Evolutionary conservation across 64 coral and sea anemone species (phyloP).

Genomic region (Cladopsammia gracilis): DNA sequence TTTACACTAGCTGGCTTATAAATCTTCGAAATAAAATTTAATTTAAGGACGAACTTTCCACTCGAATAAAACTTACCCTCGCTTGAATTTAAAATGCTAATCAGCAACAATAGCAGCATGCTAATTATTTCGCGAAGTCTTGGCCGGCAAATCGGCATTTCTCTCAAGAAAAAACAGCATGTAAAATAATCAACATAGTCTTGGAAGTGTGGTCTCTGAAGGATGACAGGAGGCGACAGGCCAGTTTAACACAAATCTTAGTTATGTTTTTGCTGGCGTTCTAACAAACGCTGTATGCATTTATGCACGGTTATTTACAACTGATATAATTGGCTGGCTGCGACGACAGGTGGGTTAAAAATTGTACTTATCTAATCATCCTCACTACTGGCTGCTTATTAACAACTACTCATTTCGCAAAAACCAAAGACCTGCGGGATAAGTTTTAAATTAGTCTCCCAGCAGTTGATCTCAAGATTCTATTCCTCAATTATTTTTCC

Average conservation of each 20-base stretch:
- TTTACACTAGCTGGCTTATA: background rate
- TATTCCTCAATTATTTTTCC: background rate
- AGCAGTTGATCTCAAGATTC: background rate
- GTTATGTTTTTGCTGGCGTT: background rate
- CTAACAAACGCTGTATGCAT: background rate
- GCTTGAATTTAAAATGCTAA: constrained; percentile 20
- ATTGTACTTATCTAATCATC: background rate
- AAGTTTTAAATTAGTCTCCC: background rate
- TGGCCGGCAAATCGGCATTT: background rate
- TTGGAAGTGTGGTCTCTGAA: background rate
- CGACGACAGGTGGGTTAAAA: background rate
- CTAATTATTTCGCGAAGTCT: background rate
- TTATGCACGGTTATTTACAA: background rate
- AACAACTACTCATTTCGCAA: background rate
- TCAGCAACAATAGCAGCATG: background rate
- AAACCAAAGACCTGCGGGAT: background rate
- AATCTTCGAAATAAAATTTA: background rate
- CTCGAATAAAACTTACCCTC: background rate
- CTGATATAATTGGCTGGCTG: background rate
- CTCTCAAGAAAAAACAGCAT: background rate
- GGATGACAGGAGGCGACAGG: too few relatives aligned
- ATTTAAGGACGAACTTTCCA: background rate
- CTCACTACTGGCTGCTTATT: background rate
- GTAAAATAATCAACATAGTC: background rate
- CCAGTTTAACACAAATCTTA: background rate